A percentile compares a stretch with the other conserved stretches of the same genome.
These are phyloP conservation scores for Mirounga angustirostris DNA, from an alignment of 2,113 vertebrate genomes.

Conservation along the genomic window DNA sequence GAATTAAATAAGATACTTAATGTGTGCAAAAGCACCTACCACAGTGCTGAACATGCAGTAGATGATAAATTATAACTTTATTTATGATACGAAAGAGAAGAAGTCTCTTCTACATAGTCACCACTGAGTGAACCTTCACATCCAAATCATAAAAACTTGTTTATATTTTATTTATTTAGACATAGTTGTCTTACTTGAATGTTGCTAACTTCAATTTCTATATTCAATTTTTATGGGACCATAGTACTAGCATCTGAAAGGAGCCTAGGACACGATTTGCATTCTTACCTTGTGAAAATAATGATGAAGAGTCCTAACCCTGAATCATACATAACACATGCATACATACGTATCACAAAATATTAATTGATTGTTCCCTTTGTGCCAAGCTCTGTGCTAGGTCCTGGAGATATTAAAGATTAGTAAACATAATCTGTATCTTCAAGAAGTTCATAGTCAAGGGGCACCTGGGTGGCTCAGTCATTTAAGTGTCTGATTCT, in stretches of 20 bases:
- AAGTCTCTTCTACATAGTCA: slow-evolving; percentile 26
- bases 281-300: slow-evolving; percentile 7
- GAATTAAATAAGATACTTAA: slow-evolving; percentile 43
- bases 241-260: background rate
- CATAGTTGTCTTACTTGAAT: background rate
- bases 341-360: background rate
- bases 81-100: slow-evolving; percentile 13
- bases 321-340: background rate
- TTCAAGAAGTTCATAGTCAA: background rate
- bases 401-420: slow-evolving; percentile 9
- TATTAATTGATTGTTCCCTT: background rate
- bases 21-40: background rate
- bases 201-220: slow-evolving; percentile 28
- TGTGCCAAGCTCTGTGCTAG: background rate
- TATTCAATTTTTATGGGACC: background rate
- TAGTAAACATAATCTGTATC: background rate
- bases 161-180: background rate
- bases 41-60: background rate
- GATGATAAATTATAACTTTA: background rate
- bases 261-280: background rate
- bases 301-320: background rate
- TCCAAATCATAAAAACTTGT: background rate
- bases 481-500: background rate
- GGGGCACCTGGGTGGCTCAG: background rate
- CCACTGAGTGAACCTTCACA: background rate